Evolutionary conservation across 1,140 invertebrate genomes (phyloP), one percentile per base, ranked within the genome.

Genomic region (Rhizoglyphus robini): DNA sequence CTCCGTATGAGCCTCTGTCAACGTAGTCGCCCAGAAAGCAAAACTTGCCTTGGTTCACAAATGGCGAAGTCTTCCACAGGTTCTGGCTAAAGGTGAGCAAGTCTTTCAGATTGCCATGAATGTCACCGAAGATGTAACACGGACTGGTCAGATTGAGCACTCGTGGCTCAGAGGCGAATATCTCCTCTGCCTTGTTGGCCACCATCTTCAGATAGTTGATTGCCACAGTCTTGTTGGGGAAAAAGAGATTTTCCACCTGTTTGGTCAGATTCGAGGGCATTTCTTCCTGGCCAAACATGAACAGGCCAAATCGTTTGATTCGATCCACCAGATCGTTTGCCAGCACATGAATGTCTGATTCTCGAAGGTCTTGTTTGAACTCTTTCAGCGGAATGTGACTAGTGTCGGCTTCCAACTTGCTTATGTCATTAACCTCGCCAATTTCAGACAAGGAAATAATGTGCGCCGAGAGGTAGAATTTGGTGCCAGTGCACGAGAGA

Each of bases 21-120:
- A 85, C 83, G 73, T 83, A 85, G 73, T 85, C 83, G 11, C 83
- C 83, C 13, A 85, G 76, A 71, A 84, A 85, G 0, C 85, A 71
- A 67, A 84, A 79, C 29, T 76, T 76, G 0, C 81, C 25, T 13
- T 25, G 13, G 25, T 57, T 57, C n/a, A n/a, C n/a, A n/a, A n/a
- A n/a, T n/a, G n/a, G n/a, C n/a, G n/a, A n/a, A n/a, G n/a, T n/a
- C n/a, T 13, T 13, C 54, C n/a, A 13, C 13, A 34, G 81, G 79
- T 15, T 81, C 81, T 71, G 81, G 75, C 51, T 81, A 70, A 82
- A 81, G 83, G n/a, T 83, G 71, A 81, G 72, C 48, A 83, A 70
- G 72, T 83, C 82, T n/a, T n/a, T n/a, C n/a, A n/a, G n/a, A n/a
- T n/a, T n/a, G n/a, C n/a, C n/a, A n/a, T n/a, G n/a, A n/a, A n/a